Evolutionary conservation across 2,888 invertebrate species (phyloP).

Genomic region (Mimachlamys varia): DNA sequence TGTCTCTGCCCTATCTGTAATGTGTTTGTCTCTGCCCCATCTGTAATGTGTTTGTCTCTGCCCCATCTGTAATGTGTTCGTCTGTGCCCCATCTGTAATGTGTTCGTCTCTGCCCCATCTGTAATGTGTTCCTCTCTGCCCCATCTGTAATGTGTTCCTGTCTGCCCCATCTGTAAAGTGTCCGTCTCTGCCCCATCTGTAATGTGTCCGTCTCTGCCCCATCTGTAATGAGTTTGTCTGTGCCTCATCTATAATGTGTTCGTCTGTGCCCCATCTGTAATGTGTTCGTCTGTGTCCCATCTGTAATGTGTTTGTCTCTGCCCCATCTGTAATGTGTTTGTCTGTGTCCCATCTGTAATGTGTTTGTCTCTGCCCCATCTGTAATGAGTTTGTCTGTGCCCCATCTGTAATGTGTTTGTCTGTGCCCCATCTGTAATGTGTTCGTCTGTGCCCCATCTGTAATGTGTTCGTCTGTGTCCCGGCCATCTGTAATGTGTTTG

Average conservation of each 20-base stretch:
- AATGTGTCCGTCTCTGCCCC: not conserved
- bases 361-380: not conserved
- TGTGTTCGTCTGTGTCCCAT: not conserved
- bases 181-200: not conserved
- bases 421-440: not conserved
- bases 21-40: not conserved
- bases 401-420: not conserved
- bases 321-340: not conserved
- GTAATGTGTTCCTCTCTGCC: not conserved
- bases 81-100: not conserved
- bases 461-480: not conserved
- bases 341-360: not conserved
- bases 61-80: not conserved
- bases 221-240: not conserved
- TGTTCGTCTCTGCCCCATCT: not conserved
- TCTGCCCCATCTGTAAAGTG: not conserved
- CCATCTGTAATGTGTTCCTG: not conserved
- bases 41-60: not conserved
- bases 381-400: not conserved
- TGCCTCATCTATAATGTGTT: not conserved
- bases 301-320: not conserved
- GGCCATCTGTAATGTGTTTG: not conserved
- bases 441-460: not conserved
- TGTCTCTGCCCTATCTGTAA: not conserved
- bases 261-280: not conserved